Evolutionary conservation across 1,140 invertebrate genomes (phyloP).

Genomic region (Zelostemma sp.): DNA sequence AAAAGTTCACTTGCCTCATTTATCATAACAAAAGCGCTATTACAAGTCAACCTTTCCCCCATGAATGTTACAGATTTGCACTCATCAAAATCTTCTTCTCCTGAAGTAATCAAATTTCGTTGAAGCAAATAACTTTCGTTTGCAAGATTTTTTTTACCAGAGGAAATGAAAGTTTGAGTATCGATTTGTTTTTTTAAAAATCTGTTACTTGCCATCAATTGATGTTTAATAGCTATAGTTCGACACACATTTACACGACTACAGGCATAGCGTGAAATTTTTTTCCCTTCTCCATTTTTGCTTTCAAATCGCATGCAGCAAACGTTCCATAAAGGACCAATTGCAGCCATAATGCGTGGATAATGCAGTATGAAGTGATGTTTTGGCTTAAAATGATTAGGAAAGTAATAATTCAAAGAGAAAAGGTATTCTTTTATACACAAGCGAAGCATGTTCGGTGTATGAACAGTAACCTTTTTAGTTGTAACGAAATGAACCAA

Average conservation of each 20-base stretch:
- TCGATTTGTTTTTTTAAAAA: background rate
- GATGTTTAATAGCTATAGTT: background rate
- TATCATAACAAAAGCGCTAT: too few relatives aligned
- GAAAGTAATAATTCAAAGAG: background rate
- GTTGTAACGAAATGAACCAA: slow-evolving; percentile 4
- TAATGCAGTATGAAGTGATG: slow-evolving; percentile 1
- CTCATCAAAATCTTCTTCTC: too few relatives aligned
- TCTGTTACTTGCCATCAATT: background rate
- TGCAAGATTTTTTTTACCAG: too few relatives aligned
- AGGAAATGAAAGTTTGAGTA: too few relatives aligned
- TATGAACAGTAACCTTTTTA: background rate
- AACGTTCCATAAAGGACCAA: background rate
- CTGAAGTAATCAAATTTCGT: too few relatives aligned
- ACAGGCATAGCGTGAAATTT: background rate
- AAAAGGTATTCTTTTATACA: slow-evolving; percentile 8
- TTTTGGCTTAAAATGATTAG: background rate
- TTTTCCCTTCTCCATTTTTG: background rate
- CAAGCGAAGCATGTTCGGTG: background rate
- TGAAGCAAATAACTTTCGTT: too few relatives aligned
- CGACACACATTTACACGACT: background rate
- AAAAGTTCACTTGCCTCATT: too few relatives aligned
- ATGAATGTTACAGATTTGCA: too few relatives aligned
- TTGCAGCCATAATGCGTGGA: background rate
- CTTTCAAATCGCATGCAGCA: background rate
- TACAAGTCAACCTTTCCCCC: too few relatives aligned